Percentiles rank a stretch among this genome's conserved stretches.
These are phyloP conservation scores for Physocephala rufipes DNA, from an alignment of 2,888 invertebrate species.

Conservation along the genomic window DNA sequence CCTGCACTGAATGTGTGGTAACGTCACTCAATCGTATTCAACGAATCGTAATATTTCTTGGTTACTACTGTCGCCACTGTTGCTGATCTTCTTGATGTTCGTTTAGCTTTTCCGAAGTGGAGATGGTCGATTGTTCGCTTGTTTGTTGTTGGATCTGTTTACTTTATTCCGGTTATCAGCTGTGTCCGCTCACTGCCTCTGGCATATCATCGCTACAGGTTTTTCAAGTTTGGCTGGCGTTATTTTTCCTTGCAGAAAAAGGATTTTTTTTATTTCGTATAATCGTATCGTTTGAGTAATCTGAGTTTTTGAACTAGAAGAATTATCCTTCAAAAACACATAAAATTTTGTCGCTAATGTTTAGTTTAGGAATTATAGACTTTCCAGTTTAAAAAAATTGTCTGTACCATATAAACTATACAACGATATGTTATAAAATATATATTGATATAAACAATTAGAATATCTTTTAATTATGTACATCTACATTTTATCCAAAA, in stretches of 20 bases:
- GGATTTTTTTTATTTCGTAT: conserved; percentile 24
- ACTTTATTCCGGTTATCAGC: not conserved
- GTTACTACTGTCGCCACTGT: not conserved
- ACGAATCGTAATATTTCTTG: conserved; percentile 28
- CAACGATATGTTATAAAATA: no score
- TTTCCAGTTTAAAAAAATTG: no score
- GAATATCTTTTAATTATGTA: no score
- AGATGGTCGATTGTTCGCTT: conserved; percentile 10
- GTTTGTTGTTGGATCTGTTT: conserved; percentile 12
- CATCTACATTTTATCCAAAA: no score
- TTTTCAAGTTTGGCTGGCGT: conserved; percentile 12
- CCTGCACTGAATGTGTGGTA: no score
- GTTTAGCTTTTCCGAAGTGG: not conserved
- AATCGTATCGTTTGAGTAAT: conserved; percentile 4
- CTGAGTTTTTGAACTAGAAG: no score
- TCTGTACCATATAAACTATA: no score
- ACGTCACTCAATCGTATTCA: no score
- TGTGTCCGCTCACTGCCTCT: not conserved
- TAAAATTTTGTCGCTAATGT: no score
- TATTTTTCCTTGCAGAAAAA: not conserved
- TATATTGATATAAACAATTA: no score
- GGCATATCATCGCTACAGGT: conserved; percentile 1
- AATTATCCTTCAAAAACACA: no score
- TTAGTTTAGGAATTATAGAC: no score
- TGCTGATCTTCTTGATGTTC: not conserved